Evolutionary conservation across 1,140 invertebrate genomes (phyloP).

Genomic region (Cheumatopsyche charites): DNA sequence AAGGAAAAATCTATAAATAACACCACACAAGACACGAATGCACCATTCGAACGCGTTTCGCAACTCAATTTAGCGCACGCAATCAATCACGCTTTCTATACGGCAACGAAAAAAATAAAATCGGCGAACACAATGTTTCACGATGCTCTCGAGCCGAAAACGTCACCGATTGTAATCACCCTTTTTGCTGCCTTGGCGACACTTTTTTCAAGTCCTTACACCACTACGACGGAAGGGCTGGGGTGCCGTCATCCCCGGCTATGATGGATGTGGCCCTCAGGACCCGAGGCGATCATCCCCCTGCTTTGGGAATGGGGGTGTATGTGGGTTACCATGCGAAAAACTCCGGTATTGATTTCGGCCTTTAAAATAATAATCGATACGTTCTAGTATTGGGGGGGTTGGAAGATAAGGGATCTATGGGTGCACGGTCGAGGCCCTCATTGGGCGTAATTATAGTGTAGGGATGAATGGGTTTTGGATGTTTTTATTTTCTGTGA

Average conservation of each 20-base stretch:
- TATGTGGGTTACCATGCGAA: conserved; percentile 45
- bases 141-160: conserved; percentile 3
- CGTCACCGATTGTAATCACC: conserved; percentile 39
- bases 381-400: conserved; percentile 19
- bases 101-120: conserved; percentile 12
- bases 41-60: too few relatives aligned
- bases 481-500: too few relatives aligned
- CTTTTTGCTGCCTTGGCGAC: conserved; percentile 38
- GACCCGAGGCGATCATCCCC: conserved; percentile 28
- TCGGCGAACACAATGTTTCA: not conserved
- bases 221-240: conserved; percentile 7
- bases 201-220: conserved; percentile 34
- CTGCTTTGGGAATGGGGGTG: conserved; percentile 3
- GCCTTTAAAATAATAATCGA: conserved; percentile 40
- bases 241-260: conserved; percentile 21
- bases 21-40: too few relatives aligned
- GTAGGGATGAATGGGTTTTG: too few relatives aligned
- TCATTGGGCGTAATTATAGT: not conserved
- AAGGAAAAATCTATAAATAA: too few relatives aligned
- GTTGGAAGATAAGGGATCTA: not conserved
- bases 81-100: conserved; percentile 31
- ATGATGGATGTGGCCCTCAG: conserved; percentile 45
- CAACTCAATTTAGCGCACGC: not conserved
- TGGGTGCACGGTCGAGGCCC: not conserved
- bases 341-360: conserved; percentile 40